phyloP scores from a whole-genome alignment of 2,797 vertebrate genomes.

The Notolabrus celidotus region DNA sequence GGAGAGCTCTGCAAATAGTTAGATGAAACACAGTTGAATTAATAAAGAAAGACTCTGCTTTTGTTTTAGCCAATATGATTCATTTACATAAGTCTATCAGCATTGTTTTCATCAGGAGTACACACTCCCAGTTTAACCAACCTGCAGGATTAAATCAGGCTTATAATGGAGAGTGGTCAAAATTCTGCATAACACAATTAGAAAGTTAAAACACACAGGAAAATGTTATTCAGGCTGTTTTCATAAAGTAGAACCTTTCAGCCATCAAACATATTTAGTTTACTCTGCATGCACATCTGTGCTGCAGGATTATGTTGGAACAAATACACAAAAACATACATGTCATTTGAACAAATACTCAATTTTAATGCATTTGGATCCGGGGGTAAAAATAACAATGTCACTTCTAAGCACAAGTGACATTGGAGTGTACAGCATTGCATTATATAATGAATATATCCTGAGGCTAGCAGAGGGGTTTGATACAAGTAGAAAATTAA shows the following conservation, averaged over 20 bases:
- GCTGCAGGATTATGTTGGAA: conserved; percentile 1
- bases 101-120: not conserved
- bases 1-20: not conserved
- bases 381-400: conserved; percentile 1
- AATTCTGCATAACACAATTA: not conserved
- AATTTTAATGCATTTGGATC: conserved; percentile 10
- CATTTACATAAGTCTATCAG: not conserved
- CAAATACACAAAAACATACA: not conserved
- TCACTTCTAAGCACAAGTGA: conserved; percentile 33
- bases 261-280: conserved; percentile 12
- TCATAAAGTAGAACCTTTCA: conserved; percentile 2
- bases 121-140: not conserved
- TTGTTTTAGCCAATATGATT: not conserved
- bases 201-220: not conserved
- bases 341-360: conserved; percentile 10
- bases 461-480: conserved; percentile 38
- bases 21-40: not conserved
- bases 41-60: not conserved
- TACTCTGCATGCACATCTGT: not conserved
- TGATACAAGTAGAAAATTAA: conserved; percentile 53
- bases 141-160: not conserved
- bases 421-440: conserved; percentile 36
- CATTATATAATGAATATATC: conserved; percentile 48
- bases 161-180: conserved; percentile 1
- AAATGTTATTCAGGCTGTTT: not conserved